Evolutionary conservation across 2,113 vertebrate species (phyloP).

Genomic region (Podocnemis expansa): DNA sequence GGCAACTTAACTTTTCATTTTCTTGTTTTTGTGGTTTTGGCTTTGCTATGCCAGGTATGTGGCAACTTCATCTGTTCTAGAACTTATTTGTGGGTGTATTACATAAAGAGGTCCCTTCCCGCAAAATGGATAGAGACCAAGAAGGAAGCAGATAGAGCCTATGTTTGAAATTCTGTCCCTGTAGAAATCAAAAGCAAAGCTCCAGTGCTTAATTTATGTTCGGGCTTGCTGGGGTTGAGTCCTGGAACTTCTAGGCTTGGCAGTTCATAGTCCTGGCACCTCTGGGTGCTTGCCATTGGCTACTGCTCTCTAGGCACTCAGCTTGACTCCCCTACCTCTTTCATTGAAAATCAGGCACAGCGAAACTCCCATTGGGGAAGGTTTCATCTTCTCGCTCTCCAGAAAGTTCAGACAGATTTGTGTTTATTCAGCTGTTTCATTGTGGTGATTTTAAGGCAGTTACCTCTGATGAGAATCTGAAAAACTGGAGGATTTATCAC

Average conservation of each 20-base stretch:
- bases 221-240: too few relatives aligned
- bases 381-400: neutral
- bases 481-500: neutral
- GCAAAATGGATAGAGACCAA: neutral
- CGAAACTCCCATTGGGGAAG: neutral
- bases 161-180: neutral
- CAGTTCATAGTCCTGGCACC: too few relatives aligned
- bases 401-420: neutral
- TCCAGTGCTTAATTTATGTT: neutral
- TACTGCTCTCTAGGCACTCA: too few relatives aligned
- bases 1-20: neutral
- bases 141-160: neutral
- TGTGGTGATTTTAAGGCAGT: neutral
- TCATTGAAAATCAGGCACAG: too few relatives aligned
- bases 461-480: neutral
- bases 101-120: neutral
- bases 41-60: neutral
- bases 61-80: neutral
- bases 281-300: too few relatives aligned
- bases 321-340: too few relatives aligned
- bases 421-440: neutral
- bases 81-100: neutral
- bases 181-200: neutral
- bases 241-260: too few relatives aligned
- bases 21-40: neutral